These are phyloP conservation scores for Agrilus biguttatus DNA, from an alignment of 2,888 invertebrate species.

Conservation along the genomic window DNA sequence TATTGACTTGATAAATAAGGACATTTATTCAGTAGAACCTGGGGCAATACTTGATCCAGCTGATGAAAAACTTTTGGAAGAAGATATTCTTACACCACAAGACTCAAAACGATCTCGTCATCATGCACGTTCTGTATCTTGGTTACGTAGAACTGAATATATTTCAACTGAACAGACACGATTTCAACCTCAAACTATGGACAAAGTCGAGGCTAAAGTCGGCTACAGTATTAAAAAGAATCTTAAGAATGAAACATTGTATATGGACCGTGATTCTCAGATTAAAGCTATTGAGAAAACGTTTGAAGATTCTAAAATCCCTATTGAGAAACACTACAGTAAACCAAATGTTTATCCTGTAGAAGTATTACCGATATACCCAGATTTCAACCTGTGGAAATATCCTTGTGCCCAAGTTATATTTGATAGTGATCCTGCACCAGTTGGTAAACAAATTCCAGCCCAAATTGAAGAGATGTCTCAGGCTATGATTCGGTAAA, in stretches of 20 bases:
- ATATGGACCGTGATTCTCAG: slow-evolving; percentile 94
- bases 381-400: slow-evolving; percentile 95
- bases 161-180: slow-evolving; percentile 98
- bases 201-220: slow-evolving; percentile 97
- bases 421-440: slow-evolving; percentile 96
- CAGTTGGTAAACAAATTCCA: slow-evolving; percentile 70
- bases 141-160: slow-evolving; percentile 97
- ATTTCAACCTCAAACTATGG: slow-evolving; percentile 90
- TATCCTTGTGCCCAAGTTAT: slow-evolving; percentile 97
- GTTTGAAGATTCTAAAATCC: slow-evolving; percentile 76
- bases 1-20: slow-evolving; percentile 93
- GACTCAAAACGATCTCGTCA: slow-evolving; percentile 84
- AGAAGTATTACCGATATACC: slow-evolving; percentile 77
- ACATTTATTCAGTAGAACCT: slow-evolving; percentile 73
- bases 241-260: slow-evolving; percentile 75
- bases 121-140: slow-evolving; percentile 93
- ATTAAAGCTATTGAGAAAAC: slow-evolving; percentile 96
- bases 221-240: slow-evolving; percentile 96
- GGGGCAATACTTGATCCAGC: slow-evolving; percentile 67
- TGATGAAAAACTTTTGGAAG: slow-evolving; percentile 91
- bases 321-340: slow-evolving; percentile 86
- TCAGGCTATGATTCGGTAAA: slow-evolving; percentile 92
- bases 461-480: slow-evolving; percentile 95
- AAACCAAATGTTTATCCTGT: slow-evolving; percentile 90
- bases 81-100: slow-evolving; percentile 79